Conservation (phyloP, 1,140 invertebrate species). For the Leptestheria dahalacensis region DNA sequence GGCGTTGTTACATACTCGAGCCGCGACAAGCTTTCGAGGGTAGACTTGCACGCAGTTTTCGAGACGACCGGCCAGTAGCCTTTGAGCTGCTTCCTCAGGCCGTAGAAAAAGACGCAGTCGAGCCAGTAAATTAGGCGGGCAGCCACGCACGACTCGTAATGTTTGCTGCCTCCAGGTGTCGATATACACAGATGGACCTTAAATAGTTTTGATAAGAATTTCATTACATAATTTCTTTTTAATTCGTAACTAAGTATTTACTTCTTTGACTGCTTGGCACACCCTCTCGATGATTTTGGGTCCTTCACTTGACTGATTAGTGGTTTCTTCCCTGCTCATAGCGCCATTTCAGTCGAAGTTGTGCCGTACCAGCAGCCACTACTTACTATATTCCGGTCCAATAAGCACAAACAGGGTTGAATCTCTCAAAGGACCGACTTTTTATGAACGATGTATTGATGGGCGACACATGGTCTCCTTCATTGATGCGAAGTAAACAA, state of each 20-base stretch:
- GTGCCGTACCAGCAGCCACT: background rate
- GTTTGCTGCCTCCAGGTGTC: constrained; percentile 4
- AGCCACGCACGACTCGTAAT: constrained; percentile 4
- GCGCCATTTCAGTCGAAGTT: background rate
- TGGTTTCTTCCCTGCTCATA: background rate
- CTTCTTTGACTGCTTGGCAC: background rate
- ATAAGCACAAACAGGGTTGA: too few species aligned
- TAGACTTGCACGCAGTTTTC: constrained; percentile 37
- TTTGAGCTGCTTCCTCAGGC: constrained; percentile 30
- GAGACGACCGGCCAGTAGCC: constrained; percentile 40
- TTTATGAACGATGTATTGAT: too few species aligned
- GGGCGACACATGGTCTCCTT: too few species aligned
- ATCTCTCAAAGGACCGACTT: too few species aligned
- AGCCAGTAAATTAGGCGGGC: constrained; percentile 5
- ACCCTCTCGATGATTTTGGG: background rate
- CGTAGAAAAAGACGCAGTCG: constrained; percentile 28
- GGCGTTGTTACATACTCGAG: constrained; percentile 32
- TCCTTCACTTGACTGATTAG: background rate
- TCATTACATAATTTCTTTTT: background rate
- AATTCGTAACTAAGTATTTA: background rate
- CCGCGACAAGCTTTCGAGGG: constrained; percentile 32
- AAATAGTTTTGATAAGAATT: background rate
- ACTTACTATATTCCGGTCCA: too few species aligned
- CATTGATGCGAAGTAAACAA: background rate
- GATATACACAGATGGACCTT: constrained; percentile 7